Evolutionary conservation across 2,113 vertebrate genomes (phyloP).

Genomic region (Myrmophylax atrothorax): DNA sequence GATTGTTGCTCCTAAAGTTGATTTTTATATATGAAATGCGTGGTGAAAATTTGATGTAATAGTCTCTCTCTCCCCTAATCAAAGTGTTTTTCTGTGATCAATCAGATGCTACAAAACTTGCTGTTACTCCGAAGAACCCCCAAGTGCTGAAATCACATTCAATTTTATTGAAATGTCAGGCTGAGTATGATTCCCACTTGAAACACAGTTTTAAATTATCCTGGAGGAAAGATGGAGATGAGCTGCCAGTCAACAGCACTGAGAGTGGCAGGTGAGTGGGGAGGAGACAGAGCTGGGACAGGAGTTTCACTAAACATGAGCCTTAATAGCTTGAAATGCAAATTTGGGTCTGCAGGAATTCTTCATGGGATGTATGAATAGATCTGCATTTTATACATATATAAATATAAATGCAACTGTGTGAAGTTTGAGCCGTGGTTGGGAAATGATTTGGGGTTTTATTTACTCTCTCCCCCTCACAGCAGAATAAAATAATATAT

Average conservation of each 20-base stretch:
- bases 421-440: not conserved
- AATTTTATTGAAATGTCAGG: constrained; percentile 84
- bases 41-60: not conserved
- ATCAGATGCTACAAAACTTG: constrained; percentile 89
- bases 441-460: not conserved
- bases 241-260: constrained; percentile 79
- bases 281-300: not conserved
- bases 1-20: not conserved
- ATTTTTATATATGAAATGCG: not conserved
- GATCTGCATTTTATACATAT: not conserved
- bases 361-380: rapidly evolving
- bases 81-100: constrained; percentile 12
- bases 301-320: not conserved
- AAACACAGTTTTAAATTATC: constrained; percentile 83
- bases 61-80: constrained; percentile 17
- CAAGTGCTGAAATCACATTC: constrained; percentile 80
- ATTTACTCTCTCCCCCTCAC: not conserved
- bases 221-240: constrained; percentile 86
- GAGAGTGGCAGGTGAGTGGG: constrained; percentile 80
- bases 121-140: constrained; percentile 78
- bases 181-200: constrained; percentile 85
- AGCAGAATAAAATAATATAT: not conserved
- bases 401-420: not conserved
- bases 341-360: not conserved
- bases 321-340: constrained; percentile 41